phyloP scores from a whole-genome alignment of 1,140 invertebrate genomes.

The Solenopsis fugax region DNA sequence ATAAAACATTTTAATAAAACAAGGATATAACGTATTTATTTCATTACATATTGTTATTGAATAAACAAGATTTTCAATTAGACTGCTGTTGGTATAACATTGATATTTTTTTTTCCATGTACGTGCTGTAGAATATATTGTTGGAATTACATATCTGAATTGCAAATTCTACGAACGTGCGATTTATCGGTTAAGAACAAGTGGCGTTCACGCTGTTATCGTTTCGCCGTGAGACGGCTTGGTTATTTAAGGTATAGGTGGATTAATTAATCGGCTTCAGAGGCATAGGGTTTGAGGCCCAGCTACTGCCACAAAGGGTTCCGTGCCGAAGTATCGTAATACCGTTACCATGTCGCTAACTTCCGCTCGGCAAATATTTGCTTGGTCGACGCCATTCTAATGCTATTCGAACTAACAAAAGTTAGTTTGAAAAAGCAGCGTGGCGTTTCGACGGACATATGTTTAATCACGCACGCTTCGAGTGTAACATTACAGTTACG shows the following conservation, averaged over 20 bases:
- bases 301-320: slow-evolving; percentile 44
- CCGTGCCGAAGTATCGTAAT: slow-evolving; percentile 56
- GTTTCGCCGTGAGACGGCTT: background rate
- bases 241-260: slow-evolving; percentile 50
- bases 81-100: background rate
- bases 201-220: background rate
- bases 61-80: background rate
- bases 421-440: slow-evolving; percentile 35
- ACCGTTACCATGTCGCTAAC: slow-evolving; percentile 58
- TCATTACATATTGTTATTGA: background rate
- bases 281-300: slow-evolving; percentile 9
- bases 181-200: background rate
- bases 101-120: background rate
- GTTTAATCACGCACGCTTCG: background rate
- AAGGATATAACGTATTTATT: background rate
- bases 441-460: background rate
- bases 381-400: slow-evolving; percentile 45
- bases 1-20: background rate
- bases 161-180: background rate
- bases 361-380: slow-evolving; percentile 55
- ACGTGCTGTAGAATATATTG: background rate
- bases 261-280: slow-evolving; percentile 50
- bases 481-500: too few species aligned
- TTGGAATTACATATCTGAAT: background rate
- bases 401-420: slow-evolving; percentile 19